A percentile compares a stretch with the other conserved stretches of the same genome.
These are phyloP conservation scores for Tribolium madens DNA, from an alignment of 1,140 invertebrate species.

Conservation along the genomic window DNA sequence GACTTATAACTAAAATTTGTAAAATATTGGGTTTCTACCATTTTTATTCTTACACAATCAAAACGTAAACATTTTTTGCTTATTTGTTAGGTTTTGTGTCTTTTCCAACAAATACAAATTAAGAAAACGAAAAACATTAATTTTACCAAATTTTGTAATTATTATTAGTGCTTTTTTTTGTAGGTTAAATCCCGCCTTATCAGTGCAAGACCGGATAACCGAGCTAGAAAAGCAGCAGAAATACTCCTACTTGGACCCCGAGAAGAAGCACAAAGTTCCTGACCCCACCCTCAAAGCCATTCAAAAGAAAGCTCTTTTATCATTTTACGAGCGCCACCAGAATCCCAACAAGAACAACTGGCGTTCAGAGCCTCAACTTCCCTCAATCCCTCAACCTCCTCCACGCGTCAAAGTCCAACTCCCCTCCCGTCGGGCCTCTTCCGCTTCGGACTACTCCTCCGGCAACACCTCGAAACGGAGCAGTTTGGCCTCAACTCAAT, in stretches of 20 bases:
- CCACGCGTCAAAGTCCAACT: conserved; percentile 69
- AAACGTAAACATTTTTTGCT: no score
- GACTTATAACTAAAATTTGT: no score
- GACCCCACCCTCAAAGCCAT: conserved; percentile 87
- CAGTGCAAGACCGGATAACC: conserved; percentile 81
- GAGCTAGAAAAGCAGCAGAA: conserved; percentile 78
- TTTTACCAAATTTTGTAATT: no score
- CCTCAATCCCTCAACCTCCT: conserved; percentile 69
- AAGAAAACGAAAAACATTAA: no score
- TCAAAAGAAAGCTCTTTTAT: conserved; percentile 87
- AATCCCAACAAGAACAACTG: conserved; percentile 67
- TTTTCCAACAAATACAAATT: no score
- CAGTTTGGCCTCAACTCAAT: conserved; percentile 59
- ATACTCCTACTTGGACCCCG: conserved; percentile 80
- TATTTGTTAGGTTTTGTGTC: no score
- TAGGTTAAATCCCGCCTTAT: conserved; percentile 67
- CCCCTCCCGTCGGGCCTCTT: conserved; percentile 74
- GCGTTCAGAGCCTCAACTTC: conserved; percentile 74
- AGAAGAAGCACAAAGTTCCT: conserved; percentile 80
- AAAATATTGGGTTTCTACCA: no score
- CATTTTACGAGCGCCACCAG: conserved; percentile 84
- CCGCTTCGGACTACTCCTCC: conserved; percentile 76
- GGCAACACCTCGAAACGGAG: conserved; percentile 66
- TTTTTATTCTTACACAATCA: no score
- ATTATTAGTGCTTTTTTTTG: no score